Percentiles rank a stretch among this genome's conserved stretches.
Conservation (phyloP, 2,113 vertebrate genomes). For the Misgurnus mizolepis region DNA sequence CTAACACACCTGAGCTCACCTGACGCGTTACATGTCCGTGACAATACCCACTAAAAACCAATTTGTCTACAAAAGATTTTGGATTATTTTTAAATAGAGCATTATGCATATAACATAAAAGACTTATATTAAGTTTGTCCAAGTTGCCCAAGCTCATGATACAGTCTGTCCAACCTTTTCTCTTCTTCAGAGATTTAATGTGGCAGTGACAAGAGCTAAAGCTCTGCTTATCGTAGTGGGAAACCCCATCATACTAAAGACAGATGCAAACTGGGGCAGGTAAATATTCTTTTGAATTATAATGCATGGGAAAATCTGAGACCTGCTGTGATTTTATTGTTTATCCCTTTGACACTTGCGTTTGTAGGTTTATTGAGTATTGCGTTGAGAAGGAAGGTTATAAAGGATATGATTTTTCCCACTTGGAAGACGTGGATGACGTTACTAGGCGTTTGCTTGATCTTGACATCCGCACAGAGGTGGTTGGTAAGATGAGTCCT, state of each 20-base stretch:
- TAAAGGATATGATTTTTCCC: conserved; percentile 64
- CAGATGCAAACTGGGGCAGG: conserved; percentile 81
- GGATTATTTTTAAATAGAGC: no score
- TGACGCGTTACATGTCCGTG: no score
- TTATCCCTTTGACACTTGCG: neutral
- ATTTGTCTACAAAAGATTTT: no score
- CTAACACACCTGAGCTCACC: no score
- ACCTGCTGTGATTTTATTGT: neutral
- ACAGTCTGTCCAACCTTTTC: neutral
- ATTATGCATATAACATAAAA: no score
- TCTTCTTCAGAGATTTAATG: conserved; percentile 86
- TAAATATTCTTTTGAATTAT: conserved; percentile 47
- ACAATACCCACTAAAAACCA: no score
- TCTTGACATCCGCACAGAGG: conserved; percentile 55
- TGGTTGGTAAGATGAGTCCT: conserved; percentile 60
- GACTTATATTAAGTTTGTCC: no score
- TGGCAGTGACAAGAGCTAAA: conserved; percentile 92
- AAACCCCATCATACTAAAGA: conserved; percentile 81
- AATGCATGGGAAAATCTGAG: neutral
- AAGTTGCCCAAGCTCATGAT: no score
- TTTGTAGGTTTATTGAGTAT: conserved; percentile 81
- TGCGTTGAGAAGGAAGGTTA: conserved; percentile 75
- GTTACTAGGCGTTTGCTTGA: conserved; percentile 44
- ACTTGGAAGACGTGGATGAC: conserved; percentile 24
- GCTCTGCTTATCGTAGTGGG: conserved; percentile 90